Evolutionary conservation across 2,797 vertebrate genomes (phyloP).

Genomic region (Clarias laeviceps): DNA sequence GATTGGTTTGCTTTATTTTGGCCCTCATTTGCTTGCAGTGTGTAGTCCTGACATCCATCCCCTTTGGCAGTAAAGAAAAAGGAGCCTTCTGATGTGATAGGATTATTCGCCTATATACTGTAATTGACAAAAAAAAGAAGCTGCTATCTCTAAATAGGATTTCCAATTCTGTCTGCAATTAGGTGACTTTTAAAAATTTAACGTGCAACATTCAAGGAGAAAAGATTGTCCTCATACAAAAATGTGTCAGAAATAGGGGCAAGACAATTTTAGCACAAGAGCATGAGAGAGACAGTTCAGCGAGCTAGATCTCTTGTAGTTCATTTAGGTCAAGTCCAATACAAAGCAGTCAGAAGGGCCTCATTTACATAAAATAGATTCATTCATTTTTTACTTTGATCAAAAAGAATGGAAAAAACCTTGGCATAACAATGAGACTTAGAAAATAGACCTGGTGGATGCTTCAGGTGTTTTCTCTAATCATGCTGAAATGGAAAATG

Average conservation of each 20-base stretch:
- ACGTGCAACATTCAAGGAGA: constrained; percentile 39
- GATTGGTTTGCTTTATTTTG: constrained; percentile 79
- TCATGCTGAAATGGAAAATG: constrained; percentile 52
- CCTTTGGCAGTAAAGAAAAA: constrained; percentile 71
- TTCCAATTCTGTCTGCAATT: constrained; percentile 63
- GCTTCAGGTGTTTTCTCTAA: constrained; percentile 55
- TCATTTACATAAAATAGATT: constrained; percentile 55
- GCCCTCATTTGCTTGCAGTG: constrained; percentile 73
- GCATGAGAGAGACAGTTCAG: constrained; percentile 28
- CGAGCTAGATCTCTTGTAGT: constrained; percentile 40
- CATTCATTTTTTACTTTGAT: constrained; percentile 52
- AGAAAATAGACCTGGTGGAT: constrained; percentile 47
- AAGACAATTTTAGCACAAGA: constrained; percentile 36
- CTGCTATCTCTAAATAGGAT: constrained; percentile 65
- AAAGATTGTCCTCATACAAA: constrained; percentile 31
- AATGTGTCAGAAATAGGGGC: constrained; percentile 38
- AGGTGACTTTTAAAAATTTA: constrained; percentile 47
- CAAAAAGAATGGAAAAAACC: constrained; percentile 31
- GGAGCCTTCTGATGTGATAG: constrained; percentile 53
- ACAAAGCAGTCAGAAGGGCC: constrained; percentile 47
- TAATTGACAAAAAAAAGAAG: constrained; percentile 50
- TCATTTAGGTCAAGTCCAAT: constrained; percentile 55
- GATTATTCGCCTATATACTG: constrained; percentile 60
- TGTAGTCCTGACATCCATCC: constrained; percentile 69
- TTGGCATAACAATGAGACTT: constrained; percentile 50